A percentile compares a stretch with the other conserved stretches of the same genome.
Evolutionary conservation across 2,797 vertebrate genomes (phyloP).

Genomic region (Scomberomorus guttatus): DNA sequence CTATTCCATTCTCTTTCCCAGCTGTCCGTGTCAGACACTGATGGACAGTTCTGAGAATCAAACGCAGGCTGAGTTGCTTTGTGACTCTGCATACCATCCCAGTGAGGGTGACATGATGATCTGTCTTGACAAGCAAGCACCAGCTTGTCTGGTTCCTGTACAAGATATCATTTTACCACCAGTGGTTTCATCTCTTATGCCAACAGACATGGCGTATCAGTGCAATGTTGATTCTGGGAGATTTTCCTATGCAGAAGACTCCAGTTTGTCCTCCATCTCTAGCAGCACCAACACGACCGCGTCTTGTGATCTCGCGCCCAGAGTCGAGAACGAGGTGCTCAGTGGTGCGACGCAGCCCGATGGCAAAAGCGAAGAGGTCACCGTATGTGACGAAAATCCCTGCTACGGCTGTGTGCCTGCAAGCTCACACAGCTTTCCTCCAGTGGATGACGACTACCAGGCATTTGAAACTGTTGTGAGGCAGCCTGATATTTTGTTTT

Average conservation of each 20-base stretch:
- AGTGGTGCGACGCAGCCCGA: neutral
- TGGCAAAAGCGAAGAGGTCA: neutral
- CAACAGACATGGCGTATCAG: slow-evolving; percentile 56
- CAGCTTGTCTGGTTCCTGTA: neutral
- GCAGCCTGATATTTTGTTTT: slow-evolving; percentile 12
- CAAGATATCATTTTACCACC: neutral
- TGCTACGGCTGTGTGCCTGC: neutral
- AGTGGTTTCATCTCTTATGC: neutral
- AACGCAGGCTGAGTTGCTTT: neutral
- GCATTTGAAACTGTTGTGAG: slow-evolving; percentile 42
- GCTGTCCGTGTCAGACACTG: neutral
- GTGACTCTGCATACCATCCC: slow-evolving; percentile 30
- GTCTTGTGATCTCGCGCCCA: slow-evolving; percentile 8
- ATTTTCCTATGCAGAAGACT: slow-evolving; percentile 28
- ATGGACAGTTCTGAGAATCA: neutral
- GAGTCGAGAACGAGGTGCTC: neutral
- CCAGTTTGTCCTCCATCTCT: slow-evolving; percentile 26
- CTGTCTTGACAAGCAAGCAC: slow-evolving; percentile 14
- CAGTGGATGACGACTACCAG: slow-evolving; percentile 56
- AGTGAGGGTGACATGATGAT: neutral
- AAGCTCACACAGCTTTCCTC: neutral
- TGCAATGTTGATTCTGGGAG: slow-evolving; percentile 35
- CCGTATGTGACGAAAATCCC: slow-evolving; percentile 12
- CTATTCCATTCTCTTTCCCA: slow-evolving; percentile 42
- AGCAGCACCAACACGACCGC: neutral